phyloP scores from a whole-genome alignment of 1,140 invertebrate species.

The Trissolcus basalis region DNA sequence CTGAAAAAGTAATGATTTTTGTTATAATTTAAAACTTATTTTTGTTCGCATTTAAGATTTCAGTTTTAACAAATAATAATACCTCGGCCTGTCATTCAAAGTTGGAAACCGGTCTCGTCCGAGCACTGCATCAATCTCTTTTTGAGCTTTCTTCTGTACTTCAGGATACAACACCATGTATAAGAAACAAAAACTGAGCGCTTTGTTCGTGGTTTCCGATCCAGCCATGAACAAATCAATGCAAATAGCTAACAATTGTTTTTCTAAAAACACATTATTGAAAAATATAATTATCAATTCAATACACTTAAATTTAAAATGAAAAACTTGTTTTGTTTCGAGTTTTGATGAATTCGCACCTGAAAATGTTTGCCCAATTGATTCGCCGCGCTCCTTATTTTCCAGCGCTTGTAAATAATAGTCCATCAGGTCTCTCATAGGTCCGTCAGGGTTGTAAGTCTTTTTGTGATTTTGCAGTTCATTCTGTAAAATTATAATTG shows the following conservation, averaged over 20 bases:
- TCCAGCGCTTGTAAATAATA: constrained; percentile 84
- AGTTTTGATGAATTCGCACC: constrained; percentile 65
- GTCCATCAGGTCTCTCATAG: constrained; percentile 90
- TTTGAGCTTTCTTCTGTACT: constrained; percentile 85
- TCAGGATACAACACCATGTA: constrained; percentile 86
- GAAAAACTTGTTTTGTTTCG: no score
- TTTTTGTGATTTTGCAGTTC: constrained; percentile 86
- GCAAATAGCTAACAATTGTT: constrained; percentile 84
- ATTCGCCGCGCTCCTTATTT: constrained; percentile 65
- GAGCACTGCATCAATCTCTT: constrained; percentile 87
- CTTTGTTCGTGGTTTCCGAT: constrained; percentile 88
- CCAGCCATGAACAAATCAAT: constrained; percentile 90
- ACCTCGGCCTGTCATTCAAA: constrained; percentile 83
- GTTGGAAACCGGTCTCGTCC: constrained; percentile 81
- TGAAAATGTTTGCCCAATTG: constrained; percentile 71
- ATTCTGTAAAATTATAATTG: constrained; percentile 42
- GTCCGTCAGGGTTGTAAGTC: constrained; percentile 79
- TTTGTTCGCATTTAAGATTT: background rate
- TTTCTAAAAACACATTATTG: constrained; percentile 73
- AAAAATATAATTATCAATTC: no score
- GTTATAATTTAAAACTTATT: constrained; percentile 32
- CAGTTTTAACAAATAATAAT: no score
- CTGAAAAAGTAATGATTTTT: constrained; percentile 73
- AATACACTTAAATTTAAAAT: no score
- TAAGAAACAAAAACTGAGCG: constrained; percentile 85